Conservation (phyloP, 2,113 vertebrate genomes). For the Pagrus major region DNA sequence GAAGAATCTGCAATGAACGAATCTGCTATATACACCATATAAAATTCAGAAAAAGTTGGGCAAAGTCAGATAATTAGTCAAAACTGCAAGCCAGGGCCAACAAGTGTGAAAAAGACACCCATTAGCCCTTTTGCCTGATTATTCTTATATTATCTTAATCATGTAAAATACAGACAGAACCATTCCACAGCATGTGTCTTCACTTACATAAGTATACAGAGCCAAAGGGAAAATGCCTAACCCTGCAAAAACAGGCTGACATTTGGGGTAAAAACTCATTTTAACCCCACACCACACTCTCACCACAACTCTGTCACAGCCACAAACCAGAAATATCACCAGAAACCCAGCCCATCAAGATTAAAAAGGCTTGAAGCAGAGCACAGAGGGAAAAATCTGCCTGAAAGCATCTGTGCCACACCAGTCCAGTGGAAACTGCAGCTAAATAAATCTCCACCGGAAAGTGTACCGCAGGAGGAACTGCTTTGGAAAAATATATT, state of each 20-base stretch:
- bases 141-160: not conserved
- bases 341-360: slow-evolving; percentile 26
- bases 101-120: not conserved
- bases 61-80: slow-evolving; percentile 35
- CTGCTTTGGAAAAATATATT: slow-evolving; percentile 59
- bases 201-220: slow-evolving; percentile 13
- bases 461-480: not conserved
- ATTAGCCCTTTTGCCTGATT: not conserved
- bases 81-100: slow-evolving; percentile 8
- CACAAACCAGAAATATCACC: slow-evolving; percentile 57
- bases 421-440: slow-evolving; percentile 47
- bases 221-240: slow-evolving; percentile 24
- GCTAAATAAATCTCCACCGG: slow-evolving; percentile 34
- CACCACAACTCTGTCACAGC: slow-evolving; percentile 35
- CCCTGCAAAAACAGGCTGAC: slow-evolving; percentile 28
- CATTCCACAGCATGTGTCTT: not conserved
- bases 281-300: slow-evolving; percentile 40
- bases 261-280: slow-evolving; percentile 42
- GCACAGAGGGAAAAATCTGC: slow-evolving; percentile 17
- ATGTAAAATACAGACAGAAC: not conserved
- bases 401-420: slow-evolving; percentile 20
- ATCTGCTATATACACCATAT: not conserved
- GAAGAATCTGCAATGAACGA: slow-evolving; percentile 28
- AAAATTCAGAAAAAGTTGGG: no score
- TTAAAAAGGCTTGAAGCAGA: slow-evolving; percentile 32